Base-by-base conservation (phyloP, 1,140 invertebrate species). In the Brachionus sp. region DNA sequence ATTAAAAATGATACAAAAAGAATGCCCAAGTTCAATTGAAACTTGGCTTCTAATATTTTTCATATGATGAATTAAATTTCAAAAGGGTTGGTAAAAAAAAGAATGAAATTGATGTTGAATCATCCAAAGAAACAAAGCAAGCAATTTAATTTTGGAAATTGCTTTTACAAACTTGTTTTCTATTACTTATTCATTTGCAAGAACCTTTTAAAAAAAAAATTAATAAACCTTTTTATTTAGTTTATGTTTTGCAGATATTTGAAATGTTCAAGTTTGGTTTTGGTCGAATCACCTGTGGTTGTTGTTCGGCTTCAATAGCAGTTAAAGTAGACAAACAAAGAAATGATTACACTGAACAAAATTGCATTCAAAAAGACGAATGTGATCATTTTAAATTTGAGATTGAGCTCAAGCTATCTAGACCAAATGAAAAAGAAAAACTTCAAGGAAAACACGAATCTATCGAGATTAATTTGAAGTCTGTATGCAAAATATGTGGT, bases 311-410 rank as follows among this genome's bases (percentile, higher is more conserved):
- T 2, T 70, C 66, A 9, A 37, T 70, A 37, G 66, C 33, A n/a
- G 37, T 70, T 7, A 37, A n/a, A 70, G 35, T 70, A 13, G 66
- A 70, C 7, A 70, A 9, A 16, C n/a, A 13, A 5, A 39, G 16
- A 19, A 42, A 70, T 39, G 16, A 35, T 10, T 39, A 70, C n/a
- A 39, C 37, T n/a, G 37, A 39, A 16, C 33, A 70, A 16, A 39
- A 5, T 19, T 70, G 66, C 19, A 16, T 19, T 39, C 66, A 70
- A 70, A 37, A 16, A 70, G 66, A 70, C 16, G 66, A 70, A 70
- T 70, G 66, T 70, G 66, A 70, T 23, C 66, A 70, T 70, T 70
- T 70, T 70, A 70, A 70, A 70, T 70, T 70, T 39, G 35, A 70
- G 37, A 70, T 70, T 16, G 66, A 39, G 5, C 33, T 70, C 6